phyloP scores from a whole-genome alignment of 2,888 invertebrate genomes.

The Amaurobius ferox region DNA sequence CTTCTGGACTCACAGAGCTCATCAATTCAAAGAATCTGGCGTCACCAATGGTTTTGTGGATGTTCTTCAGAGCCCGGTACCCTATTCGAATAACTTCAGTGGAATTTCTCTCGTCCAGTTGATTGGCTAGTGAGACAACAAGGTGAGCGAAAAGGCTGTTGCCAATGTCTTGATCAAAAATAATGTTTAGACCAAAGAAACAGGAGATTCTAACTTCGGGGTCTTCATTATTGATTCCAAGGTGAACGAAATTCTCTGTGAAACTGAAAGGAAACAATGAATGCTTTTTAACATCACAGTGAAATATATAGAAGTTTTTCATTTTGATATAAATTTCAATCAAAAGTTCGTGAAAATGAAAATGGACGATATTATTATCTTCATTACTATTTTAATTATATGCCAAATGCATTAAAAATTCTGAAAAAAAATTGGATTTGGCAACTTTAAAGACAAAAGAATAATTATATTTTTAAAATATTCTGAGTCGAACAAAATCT shows the following conservation, averaged over 20 bases:
- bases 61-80: constrained; percentile 20
- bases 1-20: background rate
- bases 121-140: background rate
- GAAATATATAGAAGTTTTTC: too few relatives aligned
- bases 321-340: too few relatives aligned
- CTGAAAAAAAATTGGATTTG: too few relatives aligned
- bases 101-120: background rate
- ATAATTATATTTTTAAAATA: too few relatives aligned
- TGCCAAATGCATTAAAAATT: too few relatives aligned
- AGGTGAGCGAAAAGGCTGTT: constrained; percentile 12
- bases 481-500: too few relatives aligned
- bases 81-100: background rate
- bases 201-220: background rate
- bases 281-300: too few relatives aligned
- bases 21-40: constrained; percentile 19
- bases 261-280: constrained; percentile 9
- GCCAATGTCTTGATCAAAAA: constrained; percentile 46
- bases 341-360: too few relatives aligned
- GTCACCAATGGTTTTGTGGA: constrained; percentile 21
- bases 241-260: background rate
- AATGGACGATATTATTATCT: too few relatives aligned
- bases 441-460: too few relatives aligned
- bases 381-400: too few relatives aligned
- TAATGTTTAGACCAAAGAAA: constrained; percentile 16
- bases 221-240: background rate